A percentile compares a stretch with the other conserved stretches of the same genome.
Evolutionary conservation across 2,797 vertebrate species (phyloP).

Genomic region (Esox masquinongy): DNA sequence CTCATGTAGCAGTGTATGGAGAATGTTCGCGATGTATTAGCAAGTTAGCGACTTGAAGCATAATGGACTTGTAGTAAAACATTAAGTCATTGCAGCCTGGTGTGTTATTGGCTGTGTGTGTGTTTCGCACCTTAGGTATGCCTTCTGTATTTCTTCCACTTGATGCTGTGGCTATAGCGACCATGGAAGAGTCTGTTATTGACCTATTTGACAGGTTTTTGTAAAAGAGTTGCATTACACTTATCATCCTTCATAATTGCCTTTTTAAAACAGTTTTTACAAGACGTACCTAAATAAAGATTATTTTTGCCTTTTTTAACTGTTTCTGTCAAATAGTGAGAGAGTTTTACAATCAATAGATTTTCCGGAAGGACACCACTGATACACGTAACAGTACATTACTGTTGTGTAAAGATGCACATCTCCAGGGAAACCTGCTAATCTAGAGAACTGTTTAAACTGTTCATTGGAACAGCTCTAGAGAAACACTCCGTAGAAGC

Average conservation of each 20-base stretch:
- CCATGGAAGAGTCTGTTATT: conserved; percentile 23
- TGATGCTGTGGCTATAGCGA: conserved; percentile 6
- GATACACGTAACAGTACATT: background rate
- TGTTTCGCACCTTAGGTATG: conserved; percentile 2
- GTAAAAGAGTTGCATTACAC: conserved; percentile 5
- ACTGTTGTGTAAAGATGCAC: too few relatives aligned
- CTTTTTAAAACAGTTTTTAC: background rate
- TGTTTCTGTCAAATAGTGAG: background rate
- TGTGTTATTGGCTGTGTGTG: conserved; percentile 7
- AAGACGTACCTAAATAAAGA: background rate
- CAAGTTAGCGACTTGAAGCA: conserved; percentile 15
- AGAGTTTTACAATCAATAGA: background rate
- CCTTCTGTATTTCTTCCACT: conserved; percentile 22
- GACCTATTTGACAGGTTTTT: conserved; percentile 11
- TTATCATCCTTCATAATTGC: conserved; percentile 1
- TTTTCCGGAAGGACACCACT: background rate
- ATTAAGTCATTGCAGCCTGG: background rate
- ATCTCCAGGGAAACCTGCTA: too few relatives aligned
- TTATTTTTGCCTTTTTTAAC: background rate
- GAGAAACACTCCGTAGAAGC: too few relatives aligned
- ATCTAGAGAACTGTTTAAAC: too few relatives aligned
- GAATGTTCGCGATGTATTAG: conserved; percentile 24
- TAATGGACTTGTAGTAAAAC: conserved; percentile 11
- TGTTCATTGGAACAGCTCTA: too few relatives aligned
- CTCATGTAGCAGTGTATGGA: background rate